Conservation (phyloP, 2,797 vertebrate genomes). For the Eidolon dupreanum region DNA sequence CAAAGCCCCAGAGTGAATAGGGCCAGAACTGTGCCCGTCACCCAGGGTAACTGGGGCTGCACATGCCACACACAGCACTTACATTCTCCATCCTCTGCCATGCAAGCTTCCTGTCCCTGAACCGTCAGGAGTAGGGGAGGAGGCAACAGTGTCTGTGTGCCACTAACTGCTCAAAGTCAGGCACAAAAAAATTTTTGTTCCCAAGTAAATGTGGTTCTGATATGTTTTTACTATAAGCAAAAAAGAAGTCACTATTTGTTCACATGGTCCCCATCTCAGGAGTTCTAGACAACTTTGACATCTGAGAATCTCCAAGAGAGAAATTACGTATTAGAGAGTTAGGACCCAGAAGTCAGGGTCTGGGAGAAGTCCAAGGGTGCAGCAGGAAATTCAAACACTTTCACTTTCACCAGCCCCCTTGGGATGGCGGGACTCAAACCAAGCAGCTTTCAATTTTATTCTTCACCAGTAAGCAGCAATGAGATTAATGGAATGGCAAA, state of each 20-base stretch:
- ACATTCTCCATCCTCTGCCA: not conserved
- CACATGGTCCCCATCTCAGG: not conserved
- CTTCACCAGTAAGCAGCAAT: not conserved
- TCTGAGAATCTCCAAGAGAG: not conserved
- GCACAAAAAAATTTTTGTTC: not conserved
- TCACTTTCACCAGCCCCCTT: not conserved
- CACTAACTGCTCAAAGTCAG: not conserved
- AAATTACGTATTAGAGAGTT: not conserved
- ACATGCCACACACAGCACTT: not conserved
- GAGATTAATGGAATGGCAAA: constrained; percentile 2
- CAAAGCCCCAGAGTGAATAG: not conserved
- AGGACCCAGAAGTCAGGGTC: not conserved
- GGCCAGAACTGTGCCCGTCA: not conserved
- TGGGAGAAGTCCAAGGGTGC: not conserved
- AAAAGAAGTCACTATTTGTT: not conserved
- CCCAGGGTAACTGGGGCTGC: not conserved
- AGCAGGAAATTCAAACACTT: not conserved
- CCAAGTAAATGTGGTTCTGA: not conserved
- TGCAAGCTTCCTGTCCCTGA: not conserved
- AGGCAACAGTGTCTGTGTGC: not conserved
- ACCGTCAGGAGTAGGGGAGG: not conserved
- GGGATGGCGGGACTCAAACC: not conserved
- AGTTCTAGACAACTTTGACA: not conserved
- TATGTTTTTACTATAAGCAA: not conserved
- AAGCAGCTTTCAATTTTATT: not conserved